phyloP scores from a whole-genome alignment of 1,140 invertebrate species.

The Schlechtendalia chinensis region DNA sequence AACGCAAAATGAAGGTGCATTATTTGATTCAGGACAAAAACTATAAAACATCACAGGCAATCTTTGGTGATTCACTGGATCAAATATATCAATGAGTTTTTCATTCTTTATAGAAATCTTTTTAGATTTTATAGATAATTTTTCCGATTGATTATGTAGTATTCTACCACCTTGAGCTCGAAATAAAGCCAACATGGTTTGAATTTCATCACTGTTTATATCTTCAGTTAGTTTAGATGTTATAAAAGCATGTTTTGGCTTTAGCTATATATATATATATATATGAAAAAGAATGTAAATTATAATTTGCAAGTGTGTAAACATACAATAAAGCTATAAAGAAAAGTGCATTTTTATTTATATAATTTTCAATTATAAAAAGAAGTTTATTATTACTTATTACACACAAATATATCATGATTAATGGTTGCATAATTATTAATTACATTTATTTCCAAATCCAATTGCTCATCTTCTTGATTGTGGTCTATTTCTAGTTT shows the following conservation, averaged over 20 bases:
- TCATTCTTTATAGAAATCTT: constrained; percentile 51
- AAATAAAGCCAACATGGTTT: constrained; percentile 77
- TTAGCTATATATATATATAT: constrained; percentile 49
- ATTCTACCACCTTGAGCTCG: constrained; percentile 79
- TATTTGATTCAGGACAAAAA: constrained; percentile 76
- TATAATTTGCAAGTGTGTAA: no score
- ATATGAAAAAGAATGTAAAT: constrained; percentile 42
- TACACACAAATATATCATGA: constrained; percentile 19
- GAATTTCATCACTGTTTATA: constrained; percentile 64
- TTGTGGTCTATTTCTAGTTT: neutral
- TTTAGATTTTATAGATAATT: constrained; percentile 53
- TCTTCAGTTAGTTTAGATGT: constrained; percentile 66
- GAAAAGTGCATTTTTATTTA: no score
- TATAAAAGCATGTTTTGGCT: constrained; percentile 70
- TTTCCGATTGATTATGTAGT: constrained; percentile 52
- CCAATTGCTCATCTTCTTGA: neutral
- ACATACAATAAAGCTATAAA: no score
- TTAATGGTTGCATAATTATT: constrained; percentile 1
- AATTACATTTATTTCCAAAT: constrained; percentile 48
- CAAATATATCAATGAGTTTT: constrained; percentile 71
- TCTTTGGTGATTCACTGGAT: constrained; percentile 83
- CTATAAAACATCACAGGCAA: constrained; percentile 90
- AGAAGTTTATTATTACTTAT: no score
- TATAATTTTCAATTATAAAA: no score
- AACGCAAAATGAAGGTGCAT: constrained; percentile 83